Base-by-base conservation (phyloP, 2,888 invertebrate species). In the Pomacea canaliculata region DNA sequence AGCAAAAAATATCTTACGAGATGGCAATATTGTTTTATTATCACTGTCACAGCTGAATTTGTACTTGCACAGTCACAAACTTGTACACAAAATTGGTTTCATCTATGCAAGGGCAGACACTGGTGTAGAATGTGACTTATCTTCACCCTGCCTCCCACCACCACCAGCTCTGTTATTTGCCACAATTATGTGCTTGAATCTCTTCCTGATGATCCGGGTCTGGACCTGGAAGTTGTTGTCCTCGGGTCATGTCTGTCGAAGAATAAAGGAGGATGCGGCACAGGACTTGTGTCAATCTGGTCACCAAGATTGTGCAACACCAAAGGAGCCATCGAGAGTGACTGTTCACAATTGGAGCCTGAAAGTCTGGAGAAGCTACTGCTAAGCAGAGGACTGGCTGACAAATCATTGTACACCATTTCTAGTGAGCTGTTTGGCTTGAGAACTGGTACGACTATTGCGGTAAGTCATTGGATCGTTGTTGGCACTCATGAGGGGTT, bases 401-500 rank as follows among this genome's bases (percentile, higher is more conserved):
- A 76, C 23, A 79, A 60, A 27, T 79, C 73, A 68, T 78, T 79
- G 51, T 63, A 66, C 70, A 79, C 71, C 71, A 79, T 73, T 48
- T 78, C 65, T 56, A 78, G 19, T 7, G 79, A 73, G 12, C 51
- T 37, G 23, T 59, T 59, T 73, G 63, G 76, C 19, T 13, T 70
- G 65, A 12, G 69, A 9, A 23, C 10, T 65, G 10, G 8, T 46
- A 18, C 18, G 48, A 13, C 69, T 37, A 37, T 1, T 59, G 51
- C 46, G 16, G 59, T 66, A 37, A 48, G 48, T 46, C 18, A 37
- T 12, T 7, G 72, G 51, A n/a, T 65, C 70, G 49, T 78, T 77
- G 72, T 77, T 77, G 37, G 73, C 60, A 48, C 65, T 67, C 16
- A 70, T 60, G 23, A 82, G 84, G 68, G 82, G 83, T 70, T 82